Percentiles rank a stretch among this genome's conserved stretches.
These are phyloP conservation scores for Dysdera silvatica DNA, from an alignment of 1,140 invertebrate species.

Conservation along the genomic window DNA sequence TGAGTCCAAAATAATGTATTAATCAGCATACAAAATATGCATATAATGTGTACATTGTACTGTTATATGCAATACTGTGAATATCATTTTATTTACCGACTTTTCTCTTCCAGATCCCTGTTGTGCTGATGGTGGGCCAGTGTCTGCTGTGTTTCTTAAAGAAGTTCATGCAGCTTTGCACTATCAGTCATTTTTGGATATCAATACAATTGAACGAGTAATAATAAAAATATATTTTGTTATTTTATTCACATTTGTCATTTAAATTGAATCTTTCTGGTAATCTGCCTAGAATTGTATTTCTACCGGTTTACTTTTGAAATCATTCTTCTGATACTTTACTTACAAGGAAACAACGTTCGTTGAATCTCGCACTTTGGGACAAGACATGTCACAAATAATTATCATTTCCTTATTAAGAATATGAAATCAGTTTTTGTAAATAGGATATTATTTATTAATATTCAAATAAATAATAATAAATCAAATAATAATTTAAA, in stretches of 20 bases:
- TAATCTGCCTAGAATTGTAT: not conserved
- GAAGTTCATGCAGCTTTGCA: constrained; percentile 22
- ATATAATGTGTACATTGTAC: not conserved
- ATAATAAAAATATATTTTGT: not conserved
- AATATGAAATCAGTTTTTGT: too few relatives aligned
- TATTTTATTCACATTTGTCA: not conserved
- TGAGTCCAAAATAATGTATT: not conserved
- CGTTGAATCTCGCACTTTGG: too few relatives aligned
- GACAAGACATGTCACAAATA: too few relatives aligned
- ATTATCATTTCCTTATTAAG: too few relatives aligned
- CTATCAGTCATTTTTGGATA: constrained; percentile 14
- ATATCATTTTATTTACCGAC: not conserved
- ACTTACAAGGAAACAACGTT: not conserved
- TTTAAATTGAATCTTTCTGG: not conserved
- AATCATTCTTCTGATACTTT: not conserved
- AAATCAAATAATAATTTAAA: too few relatives aligned
- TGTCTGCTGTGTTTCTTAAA: constrained; percentile 12
- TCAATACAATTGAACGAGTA: constrained; percentile 19
- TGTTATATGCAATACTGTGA: not conserved
- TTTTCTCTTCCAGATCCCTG: constrained; percentile 13
- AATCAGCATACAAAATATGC: not conserved
- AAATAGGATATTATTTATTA: too few relatives aligned
- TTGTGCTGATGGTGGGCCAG: constrained; percentile 10
- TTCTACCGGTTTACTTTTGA: not conserved
- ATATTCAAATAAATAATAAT: too few relatives aligned